Evolutionary conservation across 2,797 vertebrate genomes (phyloP).

Genomic region (Macropus fuliginosus): DNA sequence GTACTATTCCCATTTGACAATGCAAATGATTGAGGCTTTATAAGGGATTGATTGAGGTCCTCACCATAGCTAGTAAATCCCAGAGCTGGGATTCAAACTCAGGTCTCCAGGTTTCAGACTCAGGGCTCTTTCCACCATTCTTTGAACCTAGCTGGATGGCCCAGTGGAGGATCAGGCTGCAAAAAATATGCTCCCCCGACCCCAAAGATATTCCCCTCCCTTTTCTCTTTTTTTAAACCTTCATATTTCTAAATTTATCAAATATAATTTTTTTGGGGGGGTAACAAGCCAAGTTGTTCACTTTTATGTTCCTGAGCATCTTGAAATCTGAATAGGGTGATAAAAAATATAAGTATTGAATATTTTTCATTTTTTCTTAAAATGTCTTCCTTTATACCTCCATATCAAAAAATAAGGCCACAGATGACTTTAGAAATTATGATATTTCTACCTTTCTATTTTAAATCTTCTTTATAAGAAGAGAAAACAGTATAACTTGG

Average conservation of each 20-base stretch:
- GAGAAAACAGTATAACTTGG: background rate
- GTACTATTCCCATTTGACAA: background rate
- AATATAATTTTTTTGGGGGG: background rate
- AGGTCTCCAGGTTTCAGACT: background rate
- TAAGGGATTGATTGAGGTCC: background rate
- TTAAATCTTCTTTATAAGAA: background rate
- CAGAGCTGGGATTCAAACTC: background rate
- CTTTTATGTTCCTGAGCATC: background rate
- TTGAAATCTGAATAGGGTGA: background rate
- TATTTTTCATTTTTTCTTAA: background rate
- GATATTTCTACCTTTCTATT: background rate
- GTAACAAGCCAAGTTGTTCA: background rate
- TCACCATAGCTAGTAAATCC: background rate
- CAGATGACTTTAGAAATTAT: background rate
- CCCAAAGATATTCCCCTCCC: background rate
- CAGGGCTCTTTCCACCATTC: background rate
- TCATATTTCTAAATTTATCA: background rate
- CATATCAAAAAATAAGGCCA: background rate
- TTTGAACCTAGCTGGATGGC: background rate
- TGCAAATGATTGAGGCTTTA: background rate
- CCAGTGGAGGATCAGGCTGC: background rate
- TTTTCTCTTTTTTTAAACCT: background rate
- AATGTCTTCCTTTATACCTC: background rate
- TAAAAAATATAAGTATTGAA: background rate
- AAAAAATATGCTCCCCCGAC: background rate